These are phyloP conservation scores for Drosophila pruinosa DNA, from an alignment of 1,140 invertebrate genomes.

Conservation along the genomic window DNA sequence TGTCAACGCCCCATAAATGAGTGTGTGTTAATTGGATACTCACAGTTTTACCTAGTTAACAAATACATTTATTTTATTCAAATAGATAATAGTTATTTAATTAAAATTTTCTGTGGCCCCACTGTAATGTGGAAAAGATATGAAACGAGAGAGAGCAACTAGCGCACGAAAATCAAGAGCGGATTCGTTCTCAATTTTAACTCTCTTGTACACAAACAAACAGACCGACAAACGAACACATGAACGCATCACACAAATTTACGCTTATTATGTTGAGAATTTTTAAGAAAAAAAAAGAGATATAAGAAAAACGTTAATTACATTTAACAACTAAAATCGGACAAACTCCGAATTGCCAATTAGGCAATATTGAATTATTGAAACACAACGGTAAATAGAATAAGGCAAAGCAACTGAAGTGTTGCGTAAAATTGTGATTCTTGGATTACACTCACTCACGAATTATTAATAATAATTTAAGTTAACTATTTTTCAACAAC, in stretches of 20 bases:
- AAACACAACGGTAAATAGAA: background rate
- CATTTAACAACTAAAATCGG: conserved; percentile 42
- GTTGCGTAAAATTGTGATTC: conserved; percentile 26
- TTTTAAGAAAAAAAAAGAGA: conserved; percentile 44
- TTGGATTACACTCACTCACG: conserved; percentile 36
- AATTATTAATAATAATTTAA: conserved; percentile 57
- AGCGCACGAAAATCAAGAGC: conserved; percentile 61
- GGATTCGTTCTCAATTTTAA: background rate
- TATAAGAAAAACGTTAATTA: conserved; percentile 47
- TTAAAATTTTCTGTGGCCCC: conserved; percentile 29
- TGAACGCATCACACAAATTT: conserved; percentile 45
- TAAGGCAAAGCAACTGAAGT: background rate
- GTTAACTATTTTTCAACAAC: conserved; percentile 66
- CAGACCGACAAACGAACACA: conserved; percentile 26
- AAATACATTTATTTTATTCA: background rate
- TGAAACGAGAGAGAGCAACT: conserved; percentile 32
- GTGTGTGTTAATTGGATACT: background rate
- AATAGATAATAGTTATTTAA: conserved; percentile 18
- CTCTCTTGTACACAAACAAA: conserved; percentile 10
- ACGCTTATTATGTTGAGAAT: conserved; percentile 77
- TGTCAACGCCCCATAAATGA: background rate
- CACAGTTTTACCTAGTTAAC: background rate
- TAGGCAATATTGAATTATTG: conserved; percentile 8
- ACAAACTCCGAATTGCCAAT: conserved; percentile 23
- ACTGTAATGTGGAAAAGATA: conserved; percentile 47